Evolutionary conservation across 2,888 invertebrate species (phyloP).

Genomic region (Drosophila austrosaltans): DNA sequence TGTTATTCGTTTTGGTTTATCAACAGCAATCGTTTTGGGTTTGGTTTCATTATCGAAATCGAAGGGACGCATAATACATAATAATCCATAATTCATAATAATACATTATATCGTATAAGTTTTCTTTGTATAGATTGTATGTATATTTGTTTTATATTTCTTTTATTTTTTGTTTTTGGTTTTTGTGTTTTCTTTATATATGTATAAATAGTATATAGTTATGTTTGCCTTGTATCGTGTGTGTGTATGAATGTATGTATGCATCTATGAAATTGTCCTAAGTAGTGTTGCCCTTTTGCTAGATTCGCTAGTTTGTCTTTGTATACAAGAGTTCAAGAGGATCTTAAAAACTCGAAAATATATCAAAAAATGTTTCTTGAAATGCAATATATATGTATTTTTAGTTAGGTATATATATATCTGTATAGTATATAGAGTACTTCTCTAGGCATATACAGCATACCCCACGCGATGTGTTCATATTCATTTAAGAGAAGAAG

Average conservation of each 20-base stretch:
- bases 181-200: conserved; percentile 39
- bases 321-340: conserved; percentile 64
- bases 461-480: conserved; percentile 33
- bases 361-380: conserved; percentile 66
- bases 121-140: conserved; percentile 46
- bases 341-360: conserved; percentile 71
- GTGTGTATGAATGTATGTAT: conserved; percentile 50
- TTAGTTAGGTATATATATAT: conserved; percentile 50
- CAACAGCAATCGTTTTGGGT: conserved; percentile 62
- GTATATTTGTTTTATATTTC: conserved; percentile 35
- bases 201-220: conserved; percentile 45
- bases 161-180: conserved; percentile 24
- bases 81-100: conserved; percentile 56
- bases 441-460: conserved; percentile 51
- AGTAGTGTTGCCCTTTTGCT: conserved; percentile 64
- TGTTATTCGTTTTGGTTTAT: conserved; percentile 50
- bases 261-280: conserved; percentile 69
- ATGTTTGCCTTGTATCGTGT: conserved; percentile 39
- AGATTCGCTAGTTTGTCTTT: conserved; percentile 66
- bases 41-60: conserved; percentile 52
- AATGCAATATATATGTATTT: conserved; percentile 63
- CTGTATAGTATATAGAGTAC: conserved; percentile 45
- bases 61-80: conserved; percentile 70
- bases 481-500: conserved; percentile 48
- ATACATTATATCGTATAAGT: conserved; percentile 54